Percentiles rank a stretch among this genome's conserved stretches.
phyloP scores from a whole-genome alignment of 64 coral and sea anemone species.

The Actinia equina region DNA sequence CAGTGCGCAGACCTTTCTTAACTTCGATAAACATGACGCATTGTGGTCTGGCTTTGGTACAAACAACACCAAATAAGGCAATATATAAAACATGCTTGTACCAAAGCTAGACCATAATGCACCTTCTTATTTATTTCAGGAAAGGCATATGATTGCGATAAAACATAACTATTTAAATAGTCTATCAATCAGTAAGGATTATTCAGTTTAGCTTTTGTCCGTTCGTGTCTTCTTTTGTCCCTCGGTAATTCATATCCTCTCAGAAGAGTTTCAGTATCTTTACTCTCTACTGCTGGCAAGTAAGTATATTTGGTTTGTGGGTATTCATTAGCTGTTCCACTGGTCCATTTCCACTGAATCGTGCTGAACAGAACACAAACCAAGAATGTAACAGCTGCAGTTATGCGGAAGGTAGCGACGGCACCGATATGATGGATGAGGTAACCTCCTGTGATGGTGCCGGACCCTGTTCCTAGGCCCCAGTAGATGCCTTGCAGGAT shows the following conservation, averaged over 20 bases:
- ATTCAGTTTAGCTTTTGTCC: background rate
- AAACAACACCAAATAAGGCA: too few species aligned
- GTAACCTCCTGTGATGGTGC: slow-evolving; percentile 76
- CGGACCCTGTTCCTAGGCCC: slow-evolving; percentile 83
- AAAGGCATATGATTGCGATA: too few species aligned
- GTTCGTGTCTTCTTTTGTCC: background rate
- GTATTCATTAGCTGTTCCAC: slow-evolving; percentile 29
- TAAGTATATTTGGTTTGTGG: slow-evolving; percentile 74
- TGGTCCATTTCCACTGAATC: slow-evolving; percentile 66
- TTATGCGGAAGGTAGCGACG: slow-evolving; percentile 69
- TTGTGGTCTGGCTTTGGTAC: too few species aligned
- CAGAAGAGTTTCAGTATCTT: slow-evolving; percentile 75
- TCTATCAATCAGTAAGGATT: background rate
- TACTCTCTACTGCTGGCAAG: slow-evolving; percentile 63
- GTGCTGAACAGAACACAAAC: slow-evolving; percentile 65
- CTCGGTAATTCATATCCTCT: slow-evolving; percentile 49
- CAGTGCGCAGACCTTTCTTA: too few species aligned
- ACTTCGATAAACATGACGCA: too few species aligned
- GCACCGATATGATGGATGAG: slow-evolving; percentile 87
- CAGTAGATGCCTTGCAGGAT: slow-evolving; percentile 90
- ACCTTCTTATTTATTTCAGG: too few species aligned
- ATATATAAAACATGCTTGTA: too few species aligned
- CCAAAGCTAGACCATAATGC: too few species aligned
- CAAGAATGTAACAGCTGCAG: slow-evolving; percentile 58
- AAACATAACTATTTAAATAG: background rate